Base-by-base conservation (phyloP, 2,888 invertebrate species). In the Ptilodon capucinus region DNA sequence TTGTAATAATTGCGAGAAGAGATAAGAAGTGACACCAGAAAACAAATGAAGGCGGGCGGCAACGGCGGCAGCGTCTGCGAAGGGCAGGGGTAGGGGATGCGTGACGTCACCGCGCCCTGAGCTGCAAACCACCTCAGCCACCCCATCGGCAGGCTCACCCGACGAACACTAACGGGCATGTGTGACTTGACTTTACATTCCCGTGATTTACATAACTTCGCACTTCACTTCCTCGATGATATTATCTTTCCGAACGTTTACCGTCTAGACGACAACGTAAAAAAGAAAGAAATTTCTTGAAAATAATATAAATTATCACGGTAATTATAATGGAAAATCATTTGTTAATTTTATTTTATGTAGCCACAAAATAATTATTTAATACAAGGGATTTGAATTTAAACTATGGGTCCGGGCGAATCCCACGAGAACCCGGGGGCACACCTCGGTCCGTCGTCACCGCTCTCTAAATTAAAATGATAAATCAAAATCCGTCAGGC, bases 1-100 rank as follows among this genome's bases (percentile, higher is more conserved):
- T 90, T 89, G 89, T 91, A 88, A 91, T 91, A 89, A 90, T 91
- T 91, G 90, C 84, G 84, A 81, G 84, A 85, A 84, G 87, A 88
- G 91, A 91, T 90, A 91, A 91, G 89, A 82, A 89, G 78, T 90
- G 90, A 89, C 89, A 87, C 86, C 86, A 90, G 87, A 90, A 91
- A 91, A 90, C 90, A 91, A 90, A 90, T 90, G 90, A 89, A 87
- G 80, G 84, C 81, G 79, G 84, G 82, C 68, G 82, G 70, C 61
- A 67, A 64, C 64, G 71, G 56, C 62, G 63, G 52, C 61, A 62
- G 50, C 64, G 62, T 51, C 56, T 66, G 64, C 51, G 51, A 56
- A 54, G 63, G 65, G 58, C 61, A 59, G 58, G 65, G 64, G 55
- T 48, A 52, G 58, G 66, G 68, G 68, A 60, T 64, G 68, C 72